Evolutionary conservation across 2,113 vertebrate genomes (phyloP), one percentile per base, ranked within the genome.

Genomic region (Bettongia penicillata): DNA sequence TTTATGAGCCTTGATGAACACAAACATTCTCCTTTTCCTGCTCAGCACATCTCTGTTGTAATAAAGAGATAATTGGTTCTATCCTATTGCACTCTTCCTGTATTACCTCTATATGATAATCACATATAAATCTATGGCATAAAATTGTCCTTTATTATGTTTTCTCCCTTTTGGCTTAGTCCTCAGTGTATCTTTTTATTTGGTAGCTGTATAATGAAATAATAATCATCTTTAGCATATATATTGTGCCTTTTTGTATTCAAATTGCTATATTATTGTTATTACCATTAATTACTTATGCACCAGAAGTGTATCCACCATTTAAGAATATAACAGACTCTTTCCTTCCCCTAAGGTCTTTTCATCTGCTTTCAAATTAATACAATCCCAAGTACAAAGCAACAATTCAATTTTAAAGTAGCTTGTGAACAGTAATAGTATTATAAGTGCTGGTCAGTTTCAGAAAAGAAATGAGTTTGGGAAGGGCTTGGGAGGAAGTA

Each of bases 51-150:
- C 89, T 91, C 93, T 91, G n/a, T 31, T 6, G 51, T 93, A 53
- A 91, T 91, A 96, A 91, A 93, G 50, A 90, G 95, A 92, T 95
- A 91, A 97, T 95, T 96, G 96, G 53, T 94, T 97, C 91, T 43
- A 95, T 93, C 92, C 68, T 93, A 24, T 51, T 93, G 22, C 6
- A 12, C 16, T 89, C 89, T 93, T 90, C 89, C 92, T 91, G 2
- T n/a, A 28, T 90, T 55, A 49, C 43, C 48, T 84, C 51, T 90
- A 51, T 89, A 93, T 47, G 43, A 3, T 95, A 37, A 96, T 96
- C 94, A 91, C 89, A 31, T 90, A 94, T 93, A 93, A 93, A 96
- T 96, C 93, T 93, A 12, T 48, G 48, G 57, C 52, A 23, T 47
- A 55, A 16, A 37, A 22, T 12, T 50, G 50, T 53, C 91, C 48